Conservation (phyloP, 2,797 vertebrate species). For the Sandelia bainsii region DNA sequence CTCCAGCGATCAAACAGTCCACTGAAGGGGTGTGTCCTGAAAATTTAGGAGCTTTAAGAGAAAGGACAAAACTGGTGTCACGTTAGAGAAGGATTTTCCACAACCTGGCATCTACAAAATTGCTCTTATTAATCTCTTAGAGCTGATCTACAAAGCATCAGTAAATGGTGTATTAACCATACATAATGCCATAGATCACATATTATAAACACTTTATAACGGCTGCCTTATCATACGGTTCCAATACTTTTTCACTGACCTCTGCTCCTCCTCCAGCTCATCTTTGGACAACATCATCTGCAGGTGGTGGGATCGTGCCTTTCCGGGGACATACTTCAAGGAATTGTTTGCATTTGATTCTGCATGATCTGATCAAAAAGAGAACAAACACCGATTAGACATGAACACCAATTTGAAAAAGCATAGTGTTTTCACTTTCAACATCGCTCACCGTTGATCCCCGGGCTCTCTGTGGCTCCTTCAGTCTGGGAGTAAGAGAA, state of each 20-base stretch:
- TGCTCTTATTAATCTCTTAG: background rate
- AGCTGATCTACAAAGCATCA: no score
- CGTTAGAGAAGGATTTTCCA: background rate
- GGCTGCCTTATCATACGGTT: background rate
- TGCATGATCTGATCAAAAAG: conserved; percentile 46
- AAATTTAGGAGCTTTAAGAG: no score
- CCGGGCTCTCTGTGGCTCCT: conserved; percentile 73
- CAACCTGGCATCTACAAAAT: background rate
- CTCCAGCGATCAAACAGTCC: background rate
- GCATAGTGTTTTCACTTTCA: background rate
- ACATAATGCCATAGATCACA: no score
- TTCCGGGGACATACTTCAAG: conserved; percentile 91
- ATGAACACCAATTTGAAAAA: background rate
- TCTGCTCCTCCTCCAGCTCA: conserved; percentile 94
- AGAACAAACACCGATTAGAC: background rate
- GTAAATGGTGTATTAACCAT: no score
- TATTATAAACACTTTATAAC: background rate
- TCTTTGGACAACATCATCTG: conserved; percentile 94
- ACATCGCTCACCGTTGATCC: conserved; percentile 52
- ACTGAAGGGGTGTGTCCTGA: background rate
- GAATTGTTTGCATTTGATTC: conserved; percentile 67
- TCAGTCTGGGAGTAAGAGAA: conserved; percentile 76
- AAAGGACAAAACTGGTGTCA: no score
- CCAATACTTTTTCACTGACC: conserved; percentile 78
- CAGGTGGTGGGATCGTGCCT: conserved; percentile 91